Percentiles rank a stretch among this genome's conserved stretches.
These are phyloP conservation scores for Ptilonorhynchus violaceus DNA, from an alignment of 2,113 vertebrate species.

Conservation along the genomic window DNA sequence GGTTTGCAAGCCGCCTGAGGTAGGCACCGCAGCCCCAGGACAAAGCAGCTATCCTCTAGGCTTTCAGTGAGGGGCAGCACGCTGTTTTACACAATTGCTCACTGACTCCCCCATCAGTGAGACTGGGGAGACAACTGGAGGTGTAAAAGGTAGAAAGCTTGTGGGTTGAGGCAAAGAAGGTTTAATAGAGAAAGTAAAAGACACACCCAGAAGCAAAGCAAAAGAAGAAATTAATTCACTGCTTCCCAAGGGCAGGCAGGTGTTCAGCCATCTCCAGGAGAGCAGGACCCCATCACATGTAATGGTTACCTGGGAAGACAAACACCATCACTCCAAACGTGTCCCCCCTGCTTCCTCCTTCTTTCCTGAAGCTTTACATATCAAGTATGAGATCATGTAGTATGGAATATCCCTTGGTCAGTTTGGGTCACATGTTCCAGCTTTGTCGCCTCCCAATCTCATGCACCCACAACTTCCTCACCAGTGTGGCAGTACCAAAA, in stretches of 20 bases:
- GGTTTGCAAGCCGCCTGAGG: no score
- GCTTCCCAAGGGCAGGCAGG: not conserved
- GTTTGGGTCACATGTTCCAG: not conserved
- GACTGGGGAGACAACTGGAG: not conserved
- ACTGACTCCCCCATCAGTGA: not conserved
- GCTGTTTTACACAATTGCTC: no score
- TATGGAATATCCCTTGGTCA: not conserved
- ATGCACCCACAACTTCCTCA: not conserved
- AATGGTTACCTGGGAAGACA: not conserved
- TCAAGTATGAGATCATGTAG: no score
- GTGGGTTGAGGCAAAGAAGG: not conserved
- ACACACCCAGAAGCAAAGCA: not conserved
- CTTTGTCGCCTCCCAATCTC: not conserved
- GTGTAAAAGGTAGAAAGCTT: not conserved
- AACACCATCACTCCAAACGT: not conserved
- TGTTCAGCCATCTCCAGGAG: not conserved
- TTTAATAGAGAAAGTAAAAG: not conserved
- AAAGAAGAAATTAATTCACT: not conserved
- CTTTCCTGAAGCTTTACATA: no score
- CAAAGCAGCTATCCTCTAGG: no score
- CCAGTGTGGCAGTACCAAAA: not conserved
- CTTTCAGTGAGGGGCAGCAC: no score
- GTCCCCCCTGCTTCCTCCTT: no score
- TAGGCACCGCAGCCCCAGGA: no score
- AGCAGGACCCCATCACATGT: not conserved